Evolutionary conservation across 92 coral and sea anemone genomes (phyloP).

Genomic region (Porites evermanni): DNA sequence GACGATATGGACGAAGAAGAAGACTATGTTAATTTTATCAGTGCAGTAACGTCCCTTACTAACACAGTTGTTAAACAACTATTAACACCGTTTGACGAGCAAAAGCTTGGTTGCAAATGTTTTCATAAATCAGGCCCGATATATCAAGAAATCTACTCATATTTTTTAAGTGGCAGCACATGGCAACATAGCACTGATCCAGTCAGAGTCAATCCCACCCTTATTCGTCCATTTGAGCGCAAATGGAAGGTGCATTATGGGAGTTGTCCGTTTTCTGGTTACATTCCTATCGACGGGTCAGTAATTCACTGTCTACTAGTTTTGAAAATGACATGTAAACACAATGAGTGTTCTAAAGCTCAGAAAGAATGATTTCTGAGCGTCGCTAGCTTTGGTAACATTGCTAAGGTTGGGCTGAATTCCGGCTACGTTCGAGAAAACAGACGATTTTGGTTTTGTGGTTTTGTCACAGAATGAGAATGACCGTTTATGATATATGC

Average conservation of each 20-base stretch:
- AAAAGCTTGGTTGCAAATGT: constrained; percentile 1
- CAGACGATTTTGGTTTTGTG: too few relatives aligned
- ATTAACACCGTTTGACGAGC: constrained; percentile 23
- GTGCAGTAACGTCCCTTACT: constrained; percentile 22
- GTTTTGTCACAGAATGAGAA: too few relatives aligned
- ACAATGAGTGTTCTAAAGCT: background rate
- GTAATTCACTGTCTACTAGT: background rate
- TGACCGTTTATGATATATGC: too few relatives aligned
- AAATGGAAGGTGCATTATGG: constrained; percentile 57
- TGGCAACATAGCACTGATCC: background rate
- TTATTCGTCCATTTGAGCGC: constrained; percentile 52
- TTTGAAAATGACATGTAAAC: too few relatives aligned
- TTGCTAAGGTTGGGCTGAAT: too few relatives aligned
- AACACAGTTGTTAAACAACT: constrained; percentile 16
- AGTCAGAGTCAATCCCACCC: constrained; percentile 32
- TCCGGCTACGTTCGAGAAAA: too few relatives aligned
- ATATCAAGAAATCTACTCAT: constrained; percentile 31
- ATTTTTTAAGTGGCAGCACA: constrained; percentile 23
- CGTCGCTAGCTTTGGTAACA: too few relatives aligned
- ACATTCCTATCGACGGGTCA: constrained; percentile 46
- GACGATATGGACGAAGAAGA: background rate
- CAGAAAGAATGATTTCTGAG: too few relatives aligned
- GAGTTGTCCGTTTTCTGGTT: constrained; percentile 54
- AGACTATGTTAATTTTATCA: background rate
- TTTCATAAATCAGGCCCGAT: background rate